A percentile compares a stretch with the other conserved stretches of the same genome.
Conservation (phyloP, 37 sponge, comb jelly and placozoan species). For the Eunapius fragilis region DNA sequence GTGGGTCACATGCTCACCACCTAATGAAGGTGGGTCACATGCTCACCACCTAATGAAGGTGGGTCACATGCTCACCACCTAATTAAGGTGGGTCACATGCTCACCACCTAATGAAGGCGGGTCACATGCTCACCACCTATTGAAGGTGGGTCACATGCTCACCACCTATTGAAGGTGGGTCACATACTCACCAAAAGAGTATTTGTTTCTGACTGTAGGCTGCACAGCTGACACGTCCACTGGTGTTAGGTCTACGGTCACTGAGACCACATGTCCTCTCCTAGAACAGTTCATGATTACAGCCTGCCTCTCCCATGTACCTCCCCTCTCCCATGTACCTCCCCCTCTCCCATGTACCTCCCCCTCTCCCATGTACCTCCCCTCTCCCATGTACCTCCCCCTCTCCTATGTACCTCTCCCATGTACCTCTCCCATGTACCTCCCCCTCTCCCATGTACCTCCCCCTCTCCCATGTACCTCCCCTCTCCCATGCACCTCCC, state of each 20-base stretch:
- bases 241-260: conserved; percentile 46
- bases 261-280: conserved; percentile 59
- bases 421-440: no score
- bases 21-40: not conserved
- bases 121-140: not conserved
- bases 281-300: conserved; percentile 3
- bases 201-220: conserved; percentile 4
- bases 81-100: not conserved
- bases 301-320: no score
- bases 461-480: no score
- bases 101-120: not conserved
- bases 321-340: no score
- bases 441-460: no score
- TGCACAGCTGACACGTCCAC: conserved; percentile 40
- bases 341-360: no score
- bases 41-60: not conserved
- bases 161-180: not conserved
- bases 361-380: no score
- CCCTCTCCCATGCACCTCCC: no score
- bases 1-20: not conserved
- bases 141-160: not conserved
- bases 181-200: conserved; percentile 56
- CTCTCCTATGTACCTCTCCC: no score
- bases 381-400: no score
- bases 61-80: not conserved